Evolutionary conservation across 2,797 vertebrate species (phyloP), one percentile per base, ranked within the genome.

Genomic region (Enteromius unitaeniatus): DNA sequence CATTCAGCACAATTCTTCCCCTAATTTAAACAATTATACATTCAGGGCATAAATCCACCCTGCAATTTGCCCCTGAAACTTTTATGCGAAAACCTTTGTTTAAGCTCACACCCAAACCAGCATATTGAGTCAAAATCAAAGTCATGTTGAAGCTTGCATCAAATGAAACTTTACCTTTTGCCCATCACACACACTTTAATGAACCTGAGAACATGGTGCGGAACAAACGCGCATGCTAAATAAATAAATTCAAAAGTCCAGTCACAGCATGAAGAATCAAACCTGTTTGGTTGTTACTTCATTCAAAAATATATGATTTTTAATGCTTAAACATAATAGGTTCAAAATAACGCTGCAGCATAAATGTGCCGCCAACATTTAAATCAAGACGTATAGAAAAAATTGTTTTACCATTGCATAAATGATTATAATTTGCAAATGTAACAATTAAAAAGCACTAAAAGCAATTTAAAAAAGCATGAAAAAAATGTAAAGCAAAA

Each of bases 111-210:
- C 73, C 92, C 92, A 81, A 78, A 83, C 21, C 40, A 31, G 72
- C 73, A 85, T 19, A 60, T 64, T 84, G 42, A 78, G 78, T 64
- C n/a, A 8, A 68, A 77, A 45, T 83, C 62, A 70, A 37, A 85
- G 90, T 92, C 91, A 89, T 93, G 92, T 92, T 91, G 78, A 86
- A 93, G 92, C 92, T 87, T 93, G 92, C 23, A 88, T 86, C 3
- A 79, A 74, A 58, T 70, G 31, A 69, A 81, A 78, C 73, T 67
- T 81, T 74, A 67, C 76, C 53, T 84, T 78, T 65, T 83, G 67
- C 47, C 77, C 79, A 62, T 82, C 37, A 65, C 37, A 65, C 15
- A 83, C 40, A 70, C 45, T 40, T 72, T 85, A 78, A 80, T 19
- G 62, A 83, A 62, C 58, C 45, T 58, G 31, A 81, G 84, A 79